phyloP scores from a whole-genome alignment of 2,113 vertebrate genomes.

The Psephotus haematonotus region DNA sequence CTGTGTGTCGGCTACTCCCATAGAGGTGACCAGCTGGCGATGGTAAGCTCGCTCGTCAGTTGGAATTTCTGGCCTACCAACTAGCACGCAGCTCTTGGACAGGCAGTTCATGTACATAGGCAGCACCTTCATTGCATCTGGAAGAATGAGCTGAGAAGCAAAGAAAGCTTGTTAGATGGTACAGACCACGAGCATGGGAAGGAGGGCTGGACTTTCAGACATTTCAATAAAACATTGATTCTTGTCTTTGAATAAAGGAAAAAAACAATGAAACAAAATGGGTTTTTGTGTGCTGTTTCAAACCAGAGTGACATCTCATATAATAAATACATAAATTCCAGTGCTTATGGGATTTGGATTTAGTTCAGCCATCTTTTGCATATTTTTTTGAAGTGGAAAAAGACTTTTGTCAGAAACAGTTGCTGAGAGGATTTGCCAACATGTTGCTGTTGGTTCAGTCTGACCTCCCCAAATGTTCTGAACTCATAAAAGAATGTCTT shows the following conservation, averaged over 20 bases:
- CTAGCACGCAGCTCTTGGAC: slow-evolving; percentile 86
- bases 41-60: slow-evolving; percentile 86
- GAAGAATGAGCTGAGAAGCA: slow-evolving; percentile 86
- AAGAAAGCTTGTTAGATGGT: not conserved
- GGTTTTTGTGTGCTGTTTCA: not conserved
- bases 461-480: not conserved
- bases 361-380: not conserved
- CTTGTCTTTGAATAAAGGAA: not conserved
- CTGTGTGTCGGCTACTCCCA: slow-evolving; percentile 91
- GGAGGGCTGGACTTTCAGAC: not conserved
- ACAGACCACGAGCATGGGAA: not conserved
- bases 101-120: slow-evolving; percentile 93
- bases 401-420: not conserved
- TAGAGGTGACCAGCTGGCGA: slow-evolving; percentile 83
- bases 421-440: not conserved
- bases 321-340: not conserved
- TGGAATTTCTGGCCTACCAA: slow-evolving; percentile 82
- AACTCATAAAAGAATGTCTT: not conserved
- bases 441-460: not conserved
- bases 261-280: not conserved
- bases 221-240: not conserved
- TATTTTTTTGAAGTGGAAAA: not conserved
- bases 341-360: not conserved
- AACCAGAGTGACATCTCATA: not conserved
- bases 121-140: slow-evolving; percentile 94